These are phyloP conservation scores for Tiphia femorata DNA, from an alignment of 2,888 invertebrate species.

Conservation along the genomic window DNA sequence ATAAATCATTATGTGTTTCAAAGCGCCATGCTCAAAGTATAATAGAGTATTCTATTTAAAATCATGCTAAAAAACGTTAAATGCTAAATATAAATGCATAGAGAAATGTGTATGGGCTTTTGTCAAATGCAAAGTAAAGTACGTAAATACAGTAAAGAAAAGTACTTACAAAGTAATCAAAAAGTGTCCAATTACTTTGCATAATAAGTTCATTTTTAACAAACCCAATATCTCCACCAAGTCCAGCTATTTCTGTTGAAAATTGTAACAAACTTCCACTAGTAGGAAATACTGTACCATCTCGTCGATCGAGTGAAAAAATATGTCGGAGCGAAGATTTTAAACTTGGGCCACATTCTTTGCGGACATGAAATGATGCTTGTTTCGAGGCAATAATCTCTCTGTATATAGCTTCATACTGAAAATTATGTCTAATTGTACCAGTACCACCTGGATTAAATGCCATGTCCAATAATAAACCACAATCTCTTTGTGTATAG, in stretches of 20 bases:
- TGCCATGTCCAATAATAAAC: constrained; percentile 82
- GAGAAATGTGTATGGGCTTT: no score
- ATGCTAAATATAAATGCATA: no score
- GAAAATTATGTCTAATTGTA: constrained; percentile 81
- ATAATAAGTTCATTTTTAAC: constrained; percentile 83
- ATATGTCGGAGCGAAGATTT: constrained; percentile 90
- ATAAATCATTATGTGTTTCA: constrained; percentile 16
- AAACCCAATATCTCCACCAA: constrained; percentile 94
- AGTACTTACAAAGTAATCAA: constrained; percentile 73
- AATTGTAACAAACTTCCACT: constrained; percentile 80
- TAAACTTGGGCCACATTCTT: constrained; percentile 89
- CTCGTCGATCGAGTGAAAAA: constrained; percentile 82
- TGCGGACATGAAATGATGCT: constrained; percentile 87
- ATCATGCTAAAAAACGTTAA: no score
- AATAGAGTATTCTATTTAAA: not conserved
- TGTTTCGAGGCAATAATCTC: constrained; percentile 81
- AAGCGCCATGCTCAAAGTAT: not conserved
- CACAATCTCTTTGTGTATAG: constrained; percentile 84
- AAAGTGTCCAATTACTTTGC: constrained; percentile 78
- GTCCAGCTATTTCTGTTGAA: constrained; percentile 86
- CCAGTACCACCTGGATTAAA: constrained; percentile 73
- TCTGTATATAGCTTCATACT: constrained; percentile 89
- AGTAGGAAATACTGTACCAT: constrained; percentile 84
- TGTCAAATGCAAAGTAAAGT: not conserved
- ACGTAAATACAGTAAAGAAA: not conserved